phyloP scores from a whole-genome alignment of 2,797 vertebrate species.

The Amblyopsis hoosieri region DNA sequence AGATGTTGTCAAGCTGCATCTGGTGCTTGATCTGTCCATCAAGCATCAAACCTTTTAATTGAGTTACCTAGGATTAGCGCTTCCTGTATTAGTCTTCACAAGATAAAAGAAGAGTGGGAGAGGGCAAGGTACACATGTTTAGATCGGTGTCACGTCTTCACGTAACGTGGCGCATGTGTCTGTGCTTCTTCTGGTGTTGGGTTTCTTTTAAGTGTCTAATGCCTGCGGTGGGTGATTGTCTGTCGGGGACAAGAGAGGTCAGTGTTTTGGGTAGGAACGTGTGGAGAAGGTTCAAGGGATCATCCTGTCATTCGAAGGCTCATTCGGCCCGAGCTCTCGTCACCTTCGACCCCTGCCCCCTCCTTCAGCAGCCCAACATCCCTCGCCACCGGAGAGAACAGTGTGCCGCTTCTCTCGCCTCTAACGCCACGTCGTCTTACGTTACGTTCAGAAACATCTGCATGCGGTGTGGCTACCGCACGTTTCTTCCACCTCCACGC shows the following conservation, averaged over 20 bases:
- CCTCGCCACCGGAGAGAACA: conserved; percentile 23
- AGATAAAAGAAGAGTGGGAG: conserved; percentile 57
- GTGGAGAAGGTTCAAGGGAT: conserved; percentile 71
- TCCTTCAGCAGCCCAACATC: conserved; percentile 39
- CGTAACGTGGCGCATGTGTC: conserved; percentile 72
- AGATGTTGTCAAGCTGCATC: conserved; percentile 18
- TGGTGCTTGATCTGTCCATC: conserved; percentile 59
- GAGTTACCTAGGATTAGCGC: conserved; percentile 60
- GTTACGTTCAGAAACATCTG: no score
- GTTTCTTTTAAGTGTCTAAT: conserved; percentile 83
- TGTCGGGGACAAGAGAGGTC: conserved; percentile 74
- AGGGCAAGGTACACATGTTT: conserved; percentile 55
- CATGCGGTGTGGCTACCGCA: no score
- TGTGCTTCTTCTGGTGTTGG: conserved; percentile 74
- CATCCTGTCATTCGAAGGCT: conserved; percentile 77
- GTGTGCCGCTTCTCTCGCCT: no score
- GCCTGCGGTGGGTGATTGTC: conserved; percentile 71
- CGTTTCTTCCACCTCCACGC: no score
- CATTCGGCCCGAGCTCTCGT: conserved; percentile 56
- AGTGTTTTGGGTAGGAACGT: conserved; percentile 75
- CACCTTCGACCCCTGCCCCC: conserved; percentile 59
- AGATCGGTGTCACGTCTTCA: conserved; percentile 67
- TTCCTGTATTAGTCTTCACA: conserved; percentile 30
- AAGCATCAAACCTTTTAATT: conserved; percentile 69
- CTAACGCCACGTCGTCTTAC: no score